phyloP scores from a whole-genome alignment of 2,113 vertebrate genomes.

The Semicossyphus pulcher region DNA sequence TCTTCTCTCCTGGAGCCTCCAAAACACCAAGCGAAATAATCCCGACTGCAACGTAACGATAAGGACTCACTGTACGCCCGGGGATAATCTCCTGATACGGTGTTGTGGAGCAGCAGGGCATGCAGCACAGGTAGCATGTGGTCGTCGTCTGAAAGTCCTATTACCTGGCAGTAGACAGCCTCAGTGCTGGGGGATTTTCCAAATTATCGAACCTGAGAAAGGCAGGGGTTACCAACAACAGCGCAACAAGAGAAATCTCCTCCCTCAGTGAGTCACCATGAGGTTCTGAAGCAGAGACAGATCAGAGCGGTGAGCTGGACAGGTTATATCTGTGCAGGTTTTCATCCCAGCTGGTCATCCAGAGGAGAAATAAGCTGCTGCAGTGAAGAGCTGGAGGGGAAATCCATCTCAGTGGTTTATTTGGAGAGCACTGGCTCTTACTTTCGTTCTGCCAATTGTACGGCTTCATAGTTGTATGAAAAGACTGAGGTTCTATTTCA shows the following conservation, averaged over 20 bases:
- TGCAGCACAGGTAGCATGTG: conserved; percentile 54
- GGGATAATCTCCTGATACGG: conserved; percentile 74
- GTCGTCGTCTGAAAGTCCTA: conserved; percentile 61
- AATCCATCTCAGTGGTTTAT: neutral
- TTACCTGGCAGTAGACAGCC: conserved; percentile 52
- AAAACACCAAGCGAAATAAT: conserved; percentile 62
- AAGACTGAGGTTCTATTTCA: too few relatives aligned
- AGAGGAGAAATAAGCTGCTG: conserved; percentile 13
- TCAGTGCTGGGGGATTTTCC: conserved; percentile 51
- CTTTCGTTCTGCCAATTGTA: neutral
- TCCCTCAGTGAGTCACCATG: conserved; percentile 42
- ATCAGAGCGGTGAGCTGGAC: conserved; percentile 37
- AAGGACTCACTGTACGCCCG: conserved; percentile 59
- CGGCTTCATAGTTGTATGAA: too few relatives aligned
- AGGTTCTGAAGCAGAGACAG: conserved; percentile 44
- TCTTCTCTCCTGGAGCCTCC: conserved; percentile 37
- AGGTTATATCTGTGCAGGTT: conserved; percentile 23
- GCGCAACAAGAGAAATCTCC: conserved; percentile 20
- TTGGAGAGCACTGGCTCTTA: neutral
- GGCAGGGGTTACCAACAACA: conserved; percentile 56
- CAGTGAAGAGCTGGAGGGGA: neutral
- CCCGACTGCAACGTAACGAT: conserved; percentile 74
- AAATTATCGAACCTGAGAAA: conserved; percentile 62
- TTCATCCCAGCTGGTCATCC: conserved; percentile 20
- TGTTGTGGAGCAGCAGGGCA: conserved; percentile 51